These are phyloP conservation scores for Glossophaga mutica DNA, from an alignment of 2,797 vertebrate genomes.

Conservation along the genomic window DNA sequence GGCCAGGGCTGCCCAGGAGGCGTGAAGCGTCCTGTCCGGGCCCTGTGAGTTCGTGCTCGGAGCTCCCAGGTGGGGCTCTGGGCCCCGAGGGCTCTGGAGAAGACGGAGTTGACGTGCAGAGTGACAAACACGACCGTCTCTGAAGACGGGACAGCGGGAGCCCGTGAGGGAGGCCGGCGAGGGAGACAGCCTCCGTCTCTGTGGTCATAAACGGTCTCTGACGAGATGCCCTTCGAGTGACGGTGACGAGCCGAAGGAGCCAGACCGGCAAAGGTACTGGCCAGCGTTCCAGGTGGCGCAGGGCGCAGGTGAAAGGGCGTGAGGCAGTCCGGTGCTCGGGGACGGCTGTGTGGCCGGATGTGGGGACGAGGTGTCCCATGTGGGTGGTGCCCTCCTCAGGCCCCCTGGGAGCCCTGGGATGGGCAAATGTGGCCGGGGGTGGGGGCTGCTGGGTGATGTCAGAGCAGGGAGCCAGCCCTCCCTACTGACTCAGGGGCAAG, in stretches of 20 bases:
- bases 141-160: not conserved
- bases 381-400: not conserved
- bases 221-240: not conserved
- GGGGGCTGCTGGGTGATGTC: too few species aligned
- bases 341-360: not conserved
- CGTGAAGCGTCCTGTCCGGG: too few species aligned
- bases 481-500: not conserved
- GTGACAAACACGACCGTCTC: not conserved
- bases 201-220: not conserved
- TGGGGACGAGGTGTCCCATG: fast-evolving
- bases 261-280: not conserved
- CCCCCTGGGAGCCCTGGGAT: not conserved
- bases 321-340: fast-evolving
- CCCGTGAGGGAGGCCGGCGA: too few species aligned
- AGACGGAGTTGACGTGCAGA: too few species aligned
- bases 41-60: not conserved
- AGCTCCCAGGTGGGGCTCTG: not conserved
- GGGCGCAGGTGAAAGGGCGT: not conserved
- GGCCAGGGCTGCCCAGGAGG: not conserved
- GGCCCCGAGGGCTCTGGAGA: too few species aligned
- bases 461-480: not conserved
- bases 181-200: not conserved
- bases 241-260: not conserved
- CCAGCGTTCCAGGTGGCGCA: not conserved
- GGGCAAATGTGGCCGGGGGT: fast-evolving